Percentiles rank a stretch among this genome's conserved stretches.
Evolutionary conservation across 2,113 vertebrate genomes (phyloP).

Genomic region (Corynorhinus townsendii): DNA sequence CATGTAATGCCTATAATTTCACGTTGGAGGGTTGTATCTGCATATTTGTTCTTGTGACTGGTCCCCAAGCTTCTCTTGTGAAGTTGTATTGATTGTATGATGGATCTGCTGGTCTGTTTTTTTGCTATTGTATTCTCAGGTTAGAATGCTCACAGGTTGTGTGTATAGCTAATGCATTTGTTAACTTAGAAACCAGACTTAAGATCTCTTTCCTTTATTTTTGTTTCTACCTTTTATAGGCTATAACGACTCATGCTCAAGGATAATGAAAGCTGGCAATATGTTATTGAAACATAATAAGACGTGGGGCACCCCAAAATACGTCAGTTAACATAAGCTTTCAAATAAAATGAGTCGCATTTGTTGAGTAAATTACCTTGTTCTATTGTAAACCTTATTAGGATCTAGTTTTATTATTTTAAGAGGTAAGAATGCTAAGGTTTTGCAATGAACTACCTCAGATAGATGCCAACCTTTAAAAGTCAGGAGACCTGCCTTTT

Average conservation of each 20-base stretch:
- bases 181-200: conserved; percentile 11
- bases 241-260: background rate
- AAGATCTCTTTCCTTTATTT: background rate
- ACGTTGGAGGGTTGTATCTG: background rate
- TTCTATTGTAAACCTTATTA: background rate
- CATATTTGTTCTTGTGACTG: background rate
- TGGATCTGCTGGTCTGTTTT: background rate
- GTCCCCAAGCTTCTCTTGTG: background rate
- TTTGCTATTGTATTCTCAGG: background rate
- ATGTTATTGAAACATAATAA: background rate
- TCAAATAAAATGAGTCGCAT: background rate
- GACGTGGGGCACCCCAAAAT: background rate
- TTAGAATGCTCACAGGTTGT: background rate
- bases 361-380: conserved; percentile 1
- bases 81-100: background rate
- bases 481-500: background rate
- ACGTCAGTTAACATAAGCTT: background rate
- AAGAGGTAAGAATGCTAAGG: background rate
- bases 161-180: background rate
- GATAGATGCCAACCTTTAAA: background rate
- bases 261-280: background rate
- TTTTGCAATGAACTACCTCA: background rate
- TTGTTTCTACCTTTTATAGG: background rate
- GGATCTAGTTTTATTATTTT: background rate
- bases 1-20: background rate